These are phyloP conservation scores for Hyla sarda DNA, from an alignment of 2,113 vertebrate genomes.

Conservation along the genomic window DNA sequence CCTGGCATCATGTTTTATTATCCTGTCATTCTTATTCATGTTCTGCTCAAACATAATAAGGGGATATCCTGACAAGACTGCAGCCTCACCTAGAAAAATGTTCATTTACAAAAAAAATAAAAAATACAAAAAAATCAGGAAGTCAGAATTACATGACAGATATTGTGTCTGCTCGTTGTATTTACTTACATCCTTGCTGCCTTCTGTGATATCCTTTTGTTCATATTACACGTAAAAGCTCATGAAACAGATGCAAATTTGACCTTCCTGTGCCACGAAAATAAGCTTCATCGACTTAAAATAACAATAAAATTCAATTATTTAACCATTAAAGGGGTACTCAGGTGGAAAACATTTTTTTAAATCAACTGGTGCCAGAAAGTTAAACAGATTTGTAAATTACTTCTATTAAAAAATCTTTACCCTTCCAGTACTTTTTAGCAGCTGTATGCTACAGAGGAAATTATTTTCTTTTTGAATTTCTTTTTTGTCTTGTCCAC, in stretches of 20 bases:
- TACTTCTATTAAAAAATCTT: too few species aligned
- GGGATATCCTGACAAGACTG: conserved; percentile 70
- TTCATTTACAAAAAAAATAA: conserved; percentile 70
- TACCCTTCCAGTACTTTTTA: too few species aligned
- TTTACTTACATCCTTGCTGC: conserved; percentile 69
- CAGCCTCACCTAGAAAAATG: conserved; percentile 71
- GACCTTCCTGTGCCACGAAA: background rate
- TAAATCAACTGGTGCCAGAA: too few species aligned
- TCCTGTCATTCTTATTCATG: conserved; percentile 74
- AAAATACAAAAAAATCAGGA: conserved; percentile 68
- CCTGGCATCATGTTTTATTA: conserved; percentile 79
- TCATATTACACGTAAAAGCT: conserved; percentile 6
- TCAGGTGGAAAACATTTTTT: too few species aligned
- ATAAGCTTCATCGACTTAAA: background rate
- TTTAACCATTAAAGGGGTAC: too few species aligned
- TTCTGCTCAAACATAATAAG: conserved; percentile 67
- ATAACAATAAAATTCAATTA: too few species aligned
- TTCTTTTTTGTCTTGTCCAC: too few species aligned
- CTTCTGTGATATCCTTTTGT: conserved; percentile 63
- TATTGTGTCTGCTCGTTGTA: conserved; percentile 69
- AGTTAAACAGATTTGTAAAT: too few species aligned
- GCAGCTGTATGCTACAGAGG: too few species aligned
- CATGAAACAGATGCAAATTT: background rate
- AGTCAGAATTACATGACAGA: conserved; percentile 74
- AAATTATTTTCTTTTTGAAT: too few species aligned